Evolutionary conservation across 2,888 invertebrate species (phyloP), one percentile per base, ranked within the genome.

Genomic region (Deilephila porcellus): DNA sequence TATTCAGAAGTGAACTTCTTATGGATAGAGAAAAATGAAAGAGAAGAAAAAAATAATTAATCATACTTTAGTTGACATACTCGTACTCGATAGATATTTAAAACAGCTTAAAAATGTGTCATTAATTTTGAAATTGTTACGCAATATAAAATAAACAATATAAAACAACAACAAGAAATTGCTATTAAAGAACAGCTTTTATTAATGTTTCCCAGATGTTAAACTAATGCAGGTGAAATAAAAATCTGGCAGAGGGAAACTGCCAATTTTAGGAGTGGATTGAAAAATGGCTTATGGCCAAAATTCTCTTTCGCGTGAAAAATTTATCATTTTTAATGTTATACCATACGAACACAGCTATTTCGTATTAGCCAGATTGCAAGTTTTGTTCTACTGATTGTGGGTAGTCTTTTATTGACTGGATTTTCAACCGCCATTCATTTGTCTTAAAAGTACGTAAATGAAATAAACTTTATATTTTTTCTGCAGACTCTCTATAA

Each of bases 201-300:
- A 45, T 45, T 45, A 11, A 63, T 71, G 56, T 56, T 56, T 60
- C 34, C 60, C 59, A 59, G 60, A 60, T 71, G 60, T 20, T 67
- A 17, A 20, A 52, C 20, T 37, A 45, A 67, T 67, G 67, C 67
- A 67, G 20, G 52, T 67, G 45, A 45, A 67, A 67, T 67, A 67
- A 67, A 52, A 67, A 67, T 52, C 67, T 67, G 67, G 67, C 67
- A 52, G 45, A 45, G 67, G 45, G 45, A 67, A 67, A 52, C 45
- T 67, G 25, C 52, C 67, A 67, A 67, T 67, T 67, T 67, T n/a
- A 45, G 67, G 67, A 67, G 67, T 67, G 45, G 25, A 67, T 67
- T 67, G 67, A 67, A 67, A 45, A 25, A 67, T 67, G 67, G 64
- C 64, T 45, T 45, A 67, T 67, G 64, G 67, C 67, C 67, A 67